Base-by-base conservation (phyloP, 2,888 invertebrate species). In the Bembecia ichneumoniformis region DNA sequence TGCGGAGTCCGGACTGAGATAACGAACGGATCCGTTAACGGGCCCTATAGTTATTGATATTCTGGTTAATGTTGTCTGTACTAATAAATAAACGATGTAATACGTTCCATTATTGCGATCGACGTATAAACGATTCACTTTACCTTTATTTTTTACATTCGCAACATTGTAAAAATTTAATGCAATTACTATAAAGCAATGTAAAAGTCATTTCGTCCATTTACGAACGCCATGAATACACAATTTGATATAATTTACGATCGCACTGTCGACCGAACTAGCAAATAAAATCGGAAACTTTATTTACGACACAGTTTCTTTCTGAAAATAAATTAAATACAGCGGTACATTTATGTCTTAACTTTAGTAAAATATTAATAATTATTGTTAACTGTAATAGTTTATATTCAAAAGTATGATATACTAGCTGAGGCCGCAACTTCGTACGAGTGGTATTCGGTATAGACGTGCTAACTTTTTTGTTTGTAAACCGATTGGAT, bases 201-300 rank as follows among this genome's bases (percentile, higher is more conserved):
- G 53, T 51, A 52, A 57, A 57, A 56, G 55, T 55, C 55, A 52
- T 61, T 59, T 54, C 54, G 51, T 49, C 50, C 52, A 55, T 57
- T 62, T 59, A 59, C 56, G 51, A 51, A 54, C 43, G 48, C 46
- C 50, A 50, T 54, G 49, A 47, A 45, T 58, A 53, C 50, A 55
- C 52, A 55, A 46, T 55, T 56, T 54, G 52, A 53, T 49, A 49
- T 51, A 49, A 61, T 60, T 61, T 60, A 62, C 52, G 58, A 58
- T 55, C 46, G 50, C 53, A 44, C 34, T 48, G 40, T n/a, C 35
- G 14, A n/a, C 20, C 15, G 43, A 35, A 46, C 40, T 40, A 40
- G 40, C 40, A 40, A 40, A 40, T 40, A 40, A 40, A 40, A 40
- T 40, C 40, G 40, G 40, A 13, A 28, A 28, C 13, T 14, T 40